Evolutionary conservation across 1,140 invertebrate genomes (phyloP), one percentile per base, ranked within the genome.

Genomic region (Psix sp.): DNA sequence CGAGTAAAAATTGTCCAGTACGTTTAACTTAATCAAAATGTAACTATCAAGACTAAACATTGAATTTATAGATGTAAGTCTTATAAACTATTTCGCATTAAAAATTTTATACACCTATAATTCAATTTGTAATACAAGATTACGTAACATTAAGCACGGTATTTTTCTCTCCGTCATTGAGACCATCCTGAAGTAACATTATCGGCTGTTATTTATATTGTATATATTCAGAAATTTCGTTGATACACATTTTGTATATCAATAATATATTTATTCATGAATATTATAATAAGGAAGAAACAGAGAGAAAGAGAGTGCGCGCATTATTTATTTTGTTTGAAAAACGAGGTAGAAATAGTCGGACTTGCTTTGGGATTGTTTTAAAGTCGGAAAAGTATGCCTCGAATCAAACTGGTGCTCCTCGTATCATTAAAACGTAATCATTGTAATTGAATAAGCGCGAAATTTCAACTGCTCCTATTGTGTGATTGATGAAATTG

Each of bases 391-490:
- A 68, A 63, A 78, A 65, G 48, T 18, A 26, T 18, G 7, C 33
- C 7, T 65, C 21, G 40, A 56, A 56, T 56, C 13, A 56, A 48
- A 66, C 24, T 46, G 60, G 49, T 70, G 38, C 39, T 52, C 56
- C 46, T 65, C 39, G 36, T 43, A 60, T 17, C 40, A 29, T 10
- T 7, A 24, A 24, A 24, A 24, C 40, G 60, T 65, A 38, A 21
- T 60, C 43, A 29, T 54, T 68, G 49, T 68, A 24, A 38, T 68
- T 29, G 43, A 72, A 48, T 66, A 38, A 51, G 48, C 11, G 21
- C 14, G 3, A 33, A 38, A 49, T 56, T 59, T 18, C 20, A 26
- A 60, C 72, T 68, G 38, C 45, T 52, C 14, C 15, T 57, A 49
- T 49, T 60, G 39, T 43, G 38, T 39, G 35, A 56, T 43, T 15